A percentile compares a stretch with the other conserved stretches of the same genome.
phyloP scores from a whole-genome alignment of 2,797 vertebrate species.

The Danio kyathit region DNA sequence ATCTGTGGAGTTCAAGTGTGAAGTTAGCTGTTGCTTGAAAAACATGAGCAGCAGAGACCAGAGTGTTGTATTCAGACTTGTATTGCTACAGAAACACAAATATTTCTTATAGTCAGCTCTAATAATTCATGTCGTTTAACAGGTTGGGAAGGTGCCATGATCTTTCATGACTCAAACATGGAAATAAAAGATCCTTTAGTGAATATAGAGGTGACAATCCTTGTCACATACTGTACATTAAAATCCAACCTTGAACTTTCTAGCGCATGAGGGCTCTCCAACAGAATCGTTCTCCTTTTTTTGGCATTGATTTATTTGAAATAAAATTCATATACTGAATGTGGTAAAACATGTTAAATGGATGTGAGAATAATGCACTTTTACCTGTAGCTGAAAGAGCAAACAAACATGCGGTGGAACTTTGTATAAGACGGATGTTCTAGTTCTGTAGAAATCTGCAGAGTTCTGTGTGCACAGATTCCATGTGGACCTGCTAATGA shows the following conservation, averaged over 20 bases:
- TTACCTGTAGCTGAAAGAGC: not conserved
- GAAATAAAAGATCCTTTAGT: not conserved
- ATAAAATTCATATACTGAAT: not conserved
- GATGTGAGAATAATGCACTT: not conserved
- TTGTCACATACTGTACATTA: not conserved
- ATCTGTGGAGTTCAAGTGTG: conserved; percentile 1
- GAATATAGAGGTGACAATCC: no score
- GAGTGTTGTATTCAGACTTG: not conserved
- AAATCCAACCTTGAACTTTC: not conserved
- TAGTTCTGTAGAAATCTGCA: conserved; percentile 18
- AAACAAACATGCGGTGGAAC: conserved; percentile 19
- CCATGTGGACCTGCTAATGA: conserved; percentile 37
- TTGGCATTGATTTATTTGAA: not conserved
- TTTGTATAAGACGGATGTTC: conserved; percentile 18
- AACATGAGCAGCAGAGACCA: not conserved
- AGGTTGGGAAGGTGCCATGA: conserved; percentile 2
- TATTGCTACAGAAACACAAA: not conserved
- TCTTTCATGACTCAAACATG: not conserved
- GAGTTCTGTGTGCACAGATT: conserved; percentile 20
- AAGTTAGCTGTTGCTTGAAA: conserved; percentile 12
- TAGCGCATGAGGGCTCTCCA: not conserved
- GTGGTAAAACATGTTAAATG: not conserved
- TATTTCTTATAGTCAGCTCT: not conserved
- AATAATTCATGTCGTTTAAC: not conserved
- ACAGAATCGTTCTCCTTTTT: not conserved